phyloP scores from a whole-genome alignment of 1,140 invertebrate genomes.

The Leptopilina clavipes region DNA sequence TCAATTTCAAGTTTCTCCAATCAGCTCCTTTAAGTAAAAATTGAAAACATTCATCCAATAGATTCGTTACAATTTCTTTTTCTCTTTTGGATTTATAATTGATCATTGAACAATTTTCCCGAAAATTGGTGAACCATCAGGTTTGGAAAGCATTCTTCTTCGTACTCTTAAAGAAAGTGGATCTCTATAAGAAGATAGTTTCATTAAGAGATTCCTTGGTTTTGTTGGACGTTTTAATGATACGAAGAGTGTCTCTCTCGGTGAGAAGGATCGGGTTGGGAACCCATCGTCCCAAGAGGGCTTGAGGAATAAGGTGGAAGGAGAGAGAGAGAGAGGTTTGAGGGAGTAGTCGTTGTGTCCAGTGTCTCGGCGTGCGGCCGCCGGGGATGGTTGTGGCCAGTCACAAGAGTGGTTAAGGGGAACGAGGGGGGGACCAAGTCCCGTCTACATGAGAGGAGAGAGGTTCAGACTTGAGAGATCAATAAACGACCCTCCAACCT shows the following conservation, averaged over 20 bases:
- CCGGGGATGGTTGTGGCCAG: conserved; percentile 72
- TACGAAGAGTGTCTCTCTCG: conserved; percentile 45
- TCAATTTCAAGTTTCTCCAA: conserved; percentile 59
- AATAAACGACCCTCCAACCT: conserved; percentile 76
- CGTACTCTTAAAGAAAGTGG: not conserved
- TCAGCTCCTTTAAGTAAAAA: too few relatives aligned
- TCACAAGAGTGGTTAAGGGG: conserved; percentile 69
- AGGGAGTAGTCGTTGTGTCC: conserved; percentile 70
- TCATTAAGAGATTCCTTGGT: conserved; percentile 21
- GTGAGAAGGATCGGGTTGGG: conserved; percentile 59
- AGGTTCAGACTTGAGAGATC: conserved; percentile 75
- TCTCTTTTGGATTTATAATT: too few relatives aligned
- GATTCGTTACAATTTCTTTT: too few relatives aligned
- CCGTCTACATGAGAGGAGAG: conserved; percentile 70
- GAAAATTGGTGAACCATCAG: too few relatives aligned
- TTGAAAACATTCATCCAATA: too few relatives aligned
- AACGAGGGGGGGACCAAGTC: conserved; percentile 68
- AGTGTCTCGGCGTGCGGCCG: conserved; percentile 70
- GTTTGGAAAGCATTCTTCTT: too few relatives aligned
- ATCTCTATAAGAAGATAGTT: conserved; percentile 13
- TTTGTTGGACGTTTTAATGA: conserved; percentile 43
- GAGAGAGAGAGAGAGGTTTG: conserved; percentile 50
- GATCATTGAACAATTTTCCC: too few relatives aligned
- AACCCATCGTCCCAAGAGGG: conserved; percentile 69
- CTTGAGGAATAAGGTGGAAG: conserved; percentile 59